Conservation (phyloP, 2,797 vertebrate genomes). For the Spea hammondii region DNA sequence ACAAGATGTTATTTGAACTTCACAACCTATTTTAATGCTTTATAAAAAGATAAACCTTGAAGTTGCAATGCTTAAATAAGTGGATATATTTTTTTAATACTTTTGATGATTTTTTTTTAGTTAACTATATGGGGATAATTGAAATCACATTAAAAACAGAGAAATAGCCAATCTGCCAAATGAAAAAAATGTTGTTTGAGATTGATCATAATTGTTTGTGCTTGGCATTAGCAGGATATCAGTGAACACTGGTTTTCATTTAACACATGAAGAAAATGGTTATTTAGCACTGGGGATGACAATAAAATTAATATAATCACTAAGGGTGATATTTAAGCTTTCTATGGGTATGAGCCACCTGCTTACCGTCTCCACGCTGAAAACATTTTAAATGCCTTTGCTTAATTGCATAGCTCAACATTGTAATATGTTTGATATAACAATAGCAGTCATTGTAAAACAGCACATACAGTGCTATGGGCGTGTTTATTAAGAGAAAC, state of each 20-base stretch:
- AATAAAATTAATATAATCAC: slow-evolving; percentile 48
- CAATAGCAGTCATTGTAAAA: slow-evolving; percentile 31
- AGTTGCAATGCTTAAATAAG: no score
- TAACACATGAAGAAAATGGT: slow-evolving; percentile 22
- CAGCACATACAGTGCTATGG: slow-evolving; percentile 6
- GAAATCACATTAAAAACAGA: background rate
- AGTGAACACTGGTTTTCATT: slow-evolving; percentile 16
- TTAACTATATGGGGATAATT: no score
- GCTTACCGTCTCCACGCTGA: slow-evolving; percentile 30
- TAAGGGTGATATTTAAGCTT: slow-evolving; percentile 24
- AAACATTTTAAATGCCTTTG: slow-evolving; percentile 34
- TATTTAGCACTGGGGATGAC: slow-evolving; percentile 39
- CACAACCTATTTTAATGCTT: no score
- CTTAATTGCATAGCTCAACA: slow-evolving; percentile 43
- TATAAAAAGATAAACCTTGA: no score
- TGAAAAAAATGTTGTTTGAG: slow-evolving; percentile 3
- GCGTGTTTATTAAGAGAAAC: background rate
- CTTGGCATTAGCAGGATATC: slow-evolving; percentile 10
- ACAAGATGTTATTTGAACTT: no score
- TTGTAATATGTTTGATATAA: slow-evolving; percentile 32
- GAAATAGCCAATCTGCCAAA: background rate
- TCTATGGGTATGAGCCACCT: slow-evolving; percentile 42
- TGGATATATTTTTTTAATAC: no score
- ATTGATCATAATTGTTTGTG: slow-evolving; percentile 14
- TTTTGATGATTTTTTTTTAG: no score